A percentile compares a stretch with the other conserved stretches of the same genome.
phyloP scores from a whole-genome alignment of 2,113 vertebrate species.

The Lates calcarifer region DNA sequence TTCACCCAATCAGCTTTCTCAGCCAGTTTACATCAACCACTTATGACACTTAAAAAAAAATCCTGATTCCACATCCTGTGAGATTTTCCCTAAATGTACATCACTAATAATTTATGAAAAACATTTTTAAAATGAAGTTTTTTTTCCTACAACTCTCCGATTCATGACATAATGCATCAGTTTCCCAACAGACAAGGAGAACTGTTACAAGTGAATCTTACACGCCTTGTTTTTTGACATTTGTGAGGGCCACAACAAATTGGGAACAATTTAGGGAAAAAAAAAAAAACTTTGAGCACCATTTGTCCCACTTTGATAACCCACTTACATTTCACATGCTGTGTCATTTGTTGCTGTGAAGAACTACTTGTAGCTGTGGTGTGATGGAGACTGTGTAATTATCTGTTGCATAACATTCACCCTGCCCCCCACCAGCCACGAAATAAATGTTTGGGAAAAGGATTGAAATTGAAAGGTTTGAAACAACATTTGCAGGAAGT shows the following conservation, averaged over 20 bases:
- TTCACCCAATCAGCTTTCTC: constrained; percentile 37
- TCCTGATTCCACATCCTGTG: constrained; percentile 28
- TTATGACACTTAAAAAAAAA: constrained; percentile 13
- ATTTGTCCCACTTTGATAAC: constrained; percentile 12
- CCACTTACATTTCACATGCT: constrained; percentile 42
- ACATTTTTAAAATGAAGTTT: constrained; percentile 23
- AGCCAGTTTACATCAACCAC: constrained; percentile 46
- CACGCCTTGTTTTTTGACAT: neutral
- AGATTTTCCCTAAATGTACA: constrained; percentile 25
- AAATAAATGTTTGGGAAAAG: constrained; percentile 5
- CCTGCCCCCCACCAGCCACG: neutral
- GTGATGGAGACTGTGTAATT: constrained; percentile 28
- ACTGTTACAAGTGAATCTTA: constrained; percentile 4
- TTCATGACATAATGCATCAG: constrained; percentile 4
- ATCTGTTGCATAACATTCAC: constrained; percentile 14
- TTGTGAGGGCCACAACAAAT: constrained; percentile 9
- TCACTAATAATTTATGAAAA: constrained; percentile 36
- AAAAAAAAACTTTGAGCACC: constrained; percentile 8
- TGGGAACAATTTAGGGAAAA: neutral
- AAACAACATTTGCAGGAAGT: constrained; percentile 38
- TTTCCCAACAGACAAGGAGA: constrained; percentile 8
- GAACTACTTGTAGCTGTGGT: constrained; percentile 46
- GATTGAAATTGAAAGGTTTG: constrained; percentile 10
- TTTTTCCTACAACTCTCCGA: constrained; percentile 44
- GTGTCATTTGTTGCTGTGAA: constrained; percentile 45